A percentile compares a stretch with the other conserved stretches of the same genome.
phyloP scores from a whole-genome alignment of 2,113 vertebrate species.

The Vidua chalybeata region DNA sequence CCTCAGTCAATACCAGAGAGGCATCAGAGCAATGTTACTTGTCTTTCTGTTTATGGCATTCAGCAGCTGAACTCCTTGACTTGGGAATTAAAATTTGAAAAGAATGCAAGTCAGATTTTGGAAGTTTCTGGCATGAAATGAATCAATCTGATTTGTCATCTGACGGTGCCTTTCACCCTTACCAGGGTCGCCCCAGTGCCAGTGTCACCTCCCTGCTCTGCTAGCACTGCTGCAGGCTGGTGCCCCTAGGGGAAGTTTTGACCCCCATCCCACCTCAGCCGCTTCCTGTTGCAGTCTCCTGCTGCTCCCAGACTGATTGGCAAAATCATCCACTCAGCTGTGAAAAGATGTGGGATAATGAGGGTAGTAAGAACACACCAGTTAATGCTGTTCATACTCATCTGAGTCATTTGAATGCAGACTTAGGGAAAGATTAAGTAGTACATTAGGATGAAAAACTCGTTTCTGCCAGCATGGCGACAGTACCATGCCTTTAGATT shows the following conservation, averaged over 20 bases:
- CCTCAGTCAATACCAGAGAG: neutral
- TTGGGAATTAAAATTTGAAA: neutral
- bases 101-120: neutral
- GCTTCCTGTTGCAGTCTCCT: neutral
- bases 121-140: neutral
- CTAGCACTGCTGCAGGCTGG: neutral
- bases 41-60: neutral
- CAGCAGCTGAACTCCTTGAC: neutral
- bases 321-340: neutral
- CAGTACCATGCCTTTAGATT: neutral
- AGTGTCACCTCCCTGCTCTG: neutral
- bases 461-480: accelerated
- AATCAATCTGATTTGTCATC: neutral
- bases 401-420: neutral
- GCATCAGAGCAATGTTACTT: neutral
- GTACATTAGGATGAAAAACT: neutral
- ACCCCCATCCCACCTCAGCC: accelerated
- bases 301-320: neutral
- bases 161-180: neutral
- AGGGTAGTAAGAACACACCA: neutral
- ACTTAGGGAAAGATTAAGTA: neutral
- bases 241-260: neutral
- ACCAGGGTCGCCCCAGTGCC: accelerated
- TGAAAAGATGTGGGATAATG: neutral
- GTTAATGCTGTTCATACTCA: neutral